Evolutionary conservation across 1,140 invertebrate species (phyloP).

Genomic region (Orius insidiosus): DNA sequence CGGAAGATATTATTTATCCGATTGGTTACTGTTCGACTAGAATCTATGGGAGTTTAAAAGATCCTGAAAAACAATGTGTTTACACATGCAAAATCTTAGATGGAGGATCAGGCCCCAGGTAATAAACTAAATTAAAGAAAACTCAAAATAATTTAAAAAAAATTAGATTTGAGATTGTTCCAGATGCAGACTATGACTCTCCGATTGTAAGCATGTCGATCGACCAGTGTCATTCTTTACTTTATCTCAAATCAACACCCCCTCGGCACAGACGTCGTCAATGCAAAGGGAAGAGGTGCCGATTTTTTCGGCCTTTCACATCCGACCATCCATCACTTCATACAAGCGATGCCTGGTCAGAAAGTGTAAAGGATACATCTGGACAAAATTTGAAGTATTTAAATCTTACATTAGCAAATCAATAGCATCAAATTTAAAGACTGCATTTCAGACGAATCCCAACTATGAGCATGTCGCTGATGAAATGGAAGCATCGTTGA

Average conservation of each 20-base stretch:
- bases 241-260: conserved; percentile 44
- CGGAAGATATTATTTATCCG: conserved; percentile 55
- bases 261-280: conserved; percentile 22
- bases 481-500: conserved; percentile 16
- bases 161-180: conserved; percentile 56
- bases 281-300: conserved; percentile 38
- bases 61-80: conserved; percentile 50
- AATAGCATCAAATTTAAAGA: neutral
- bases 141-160: too few relatives aligned
- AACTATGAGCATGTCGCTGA: conserved; percentile 6
- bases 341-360: conserved; percentile 53
- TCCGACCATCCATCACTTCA: conserved; percentile 54
- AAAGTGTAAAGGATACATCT: conserved; percentile 51
- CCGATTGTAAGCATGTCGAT: conserved; percentile 47
- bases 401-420: neutral
- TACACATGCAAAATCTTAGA: conserved; percentile 72
- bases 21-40: conserved; percentile 65
- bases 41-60: conserved; percentile 52
- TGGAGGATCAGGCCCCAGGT: conserved; percentile 47
- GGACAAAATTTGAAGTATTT: conserved; percentile 49
- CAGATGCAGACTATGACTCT: conserved; percentile 48
- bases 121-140: too few relatives aligned
- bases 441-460: conserved; percentile 10
- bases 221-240: conserved; percentile 48
- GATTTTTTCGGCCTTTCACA: conserved; percentile 67